Evolutionary conservation across 2,113 vertebrate species (phyloP).

Genomic region (Nyctereutes procyonoides): DNA sequence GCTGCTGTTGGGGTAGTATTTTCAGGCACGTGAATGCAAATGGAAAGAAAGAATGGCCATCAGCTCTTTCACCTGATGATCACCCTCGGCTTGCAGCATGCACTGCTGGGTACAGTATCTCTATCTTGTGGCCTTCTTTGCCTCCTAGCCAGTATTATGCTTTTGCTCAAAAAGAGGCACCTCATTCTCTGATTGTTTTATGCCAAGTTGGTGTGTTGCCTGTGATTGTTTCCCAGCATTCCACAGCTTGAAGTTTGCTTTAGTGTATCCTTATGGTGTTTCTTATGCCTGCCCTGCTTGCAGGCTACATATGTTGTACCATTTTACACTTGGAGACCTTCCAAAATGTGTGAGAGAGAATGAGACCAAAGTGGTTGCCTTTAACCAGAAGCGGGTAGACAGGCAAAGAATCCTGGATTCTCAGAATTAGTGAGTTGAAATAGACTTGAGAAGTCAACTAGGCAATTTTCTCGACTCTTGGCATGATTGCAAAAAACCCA

Average conservation of each 20-base stretch:
- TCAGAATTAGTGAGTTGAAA: conserved; percentile 55
- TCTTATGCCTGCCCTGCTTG: conserved; percentile 80
- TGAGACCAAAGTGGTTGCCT: conserved; percentile 74
- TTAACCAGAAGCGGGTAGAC: conserved; percentile 61
- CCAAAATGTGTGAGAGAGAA: conserved; percentile 65
- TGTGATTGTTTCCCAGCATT: conserved; percentile 82
- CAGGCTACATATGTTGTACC: conserved; percentile 78
- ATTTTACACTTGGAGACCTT: conserved; percentile 79
- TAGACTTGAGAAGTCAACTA: conserved; percentile 28
- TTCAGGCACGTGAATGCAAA: not conserved
- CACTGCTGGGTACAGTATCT: conserved; percentile 53
- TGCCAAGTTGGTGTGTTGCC: conserved; percentile 81
- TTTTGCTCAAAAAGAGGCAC: conserved; percentile 77
- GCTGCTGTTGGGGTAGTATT: not conserved
- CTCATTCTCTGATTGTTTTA: conserved; percentile 77
- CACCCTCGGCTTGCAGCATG: not conserved
- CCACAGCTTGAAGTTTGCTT: conserved; percentile 82
- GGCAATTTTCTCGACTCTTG: conserved; percentile 34
- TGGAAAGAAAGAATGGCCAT: not conserved
- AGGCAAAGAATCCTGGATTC: conserved; percentile 57
- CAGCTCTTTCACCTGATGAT: not conserved
- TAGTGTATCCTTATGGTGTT: conserved; percentile 80
- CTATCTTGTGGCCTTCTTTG: conserved; percentile 66
- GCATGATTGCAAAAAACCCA: not conserved
- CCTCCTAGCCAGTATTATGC: conserved; percentile 62